Percentiles rank a stretch among this genome's conserved stretches.
Evolutionary conservation across 2,113 vertebrate species (phyloP).

Genomic region (Zosterops pallidus): DNA sequence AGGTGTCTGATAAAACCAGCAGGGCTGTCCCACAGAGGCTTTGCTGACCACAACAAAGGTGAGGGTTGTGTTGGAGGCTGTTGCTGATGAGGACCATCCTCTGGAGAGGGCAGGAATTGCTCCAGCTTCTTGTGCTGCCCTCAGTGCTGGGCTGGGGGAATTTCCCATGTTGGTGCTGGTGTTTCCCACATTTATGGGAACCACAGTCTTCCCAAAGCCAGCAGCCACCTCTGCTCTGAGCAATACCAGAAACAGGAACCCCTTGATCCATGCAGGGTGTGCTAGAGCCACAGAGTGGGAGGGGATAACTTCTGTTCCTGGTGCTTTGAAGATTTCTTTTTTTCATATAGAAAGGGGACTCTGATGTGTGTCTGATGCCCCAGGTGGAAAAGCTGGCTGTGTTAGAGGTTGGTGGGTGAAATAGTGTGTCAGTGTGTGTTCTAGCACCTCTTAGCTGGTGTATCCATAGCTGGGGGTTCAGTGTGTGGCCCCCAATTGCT

Average conservation of each 20-base stretch:
- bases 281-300: not conserved
- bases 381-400: not conserved
- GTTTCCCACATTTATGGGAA: not conserved
- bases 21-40: not conserved
- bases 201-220: not conserved
- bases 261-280: not conserved
- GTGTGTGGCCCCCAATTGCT: not conserved
- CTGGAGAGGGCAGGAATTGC: not conserved
- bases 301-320: not conserved
- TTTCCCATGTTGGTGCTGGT: fast-evolving
- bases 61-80: not conserved
- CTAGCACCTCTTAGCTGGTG: not conserved
- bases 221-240: not conserved
- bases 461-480: not conserved
- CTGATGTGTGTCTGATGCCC: not conserved
- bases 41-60: not conserved
- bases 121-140: not conserved
- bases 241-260: not conserved
- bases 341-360: not conserved
- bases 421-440: not conserved
- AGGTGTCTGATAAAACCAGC: not conserved
- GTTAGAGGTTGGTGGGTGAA: not conserved
- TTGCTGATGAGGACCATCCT: not conserved
- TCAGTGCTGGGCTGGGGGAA: not conserved
- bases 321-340: not conserved